Conservation (phyloP, 1,140 invertebrate genomes). For the Drosophila parabipectinata region DNA sequence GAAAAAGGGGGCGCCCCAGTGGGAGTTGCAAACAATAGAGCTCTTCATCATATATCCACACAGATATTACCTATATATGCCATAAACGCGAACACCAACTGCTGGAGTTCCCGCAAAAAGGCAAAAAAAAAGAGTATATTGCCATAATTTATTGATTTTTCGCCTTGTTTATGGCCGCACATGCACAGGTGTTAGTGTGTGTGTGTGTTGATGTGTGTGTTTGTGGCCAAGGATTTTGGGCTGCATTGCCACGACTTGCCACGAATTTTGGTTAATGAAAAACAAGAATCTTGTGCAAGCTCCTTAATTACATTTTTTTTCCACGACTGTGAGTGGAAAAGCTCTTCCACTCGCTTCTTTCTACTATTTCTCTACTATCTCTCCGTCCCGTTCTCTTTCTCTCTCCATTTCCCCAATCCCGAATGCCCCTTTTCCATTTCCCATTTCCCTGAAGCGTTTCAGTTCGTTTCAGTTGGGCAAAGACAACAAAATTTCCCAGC, state of each 20-base stretch:
- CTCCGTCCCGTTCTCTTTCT: slow-evolving; percentile 2
- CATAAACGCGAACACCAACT: slow-evolving; percentile 8
- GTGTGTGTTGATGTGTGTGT: slow-evolving; percentile 12
- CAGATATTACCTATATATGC: slow-evolving; percentile 12
- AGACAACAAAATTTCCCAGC: slow-evolving; percentile 45
- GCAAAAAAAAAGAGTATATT: slow-evolving; percentile 1
- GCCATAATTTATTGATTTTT: slow-evolving; percentile 65
- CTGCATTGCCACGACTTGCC: slow-evolving; percentile 5
- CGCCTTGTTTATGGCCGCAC: slow-evolving; percentile 14
- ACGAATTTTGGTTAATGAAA: slow-evolving; percentile 41
- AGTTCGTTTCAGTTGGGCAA: slow-evolving; percentile 10
- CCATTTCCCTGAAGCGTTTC: slow-evolving; percentile 12
- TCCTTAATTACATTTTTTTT: slow-evolving; percentile 39
- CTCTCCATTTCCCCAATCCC: slow-evolving; percentile 4
- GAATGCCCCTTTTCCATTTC: neutral
- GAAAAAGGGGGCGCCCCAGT: slow-evolving; percentile 5
- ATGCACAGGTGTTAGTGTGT: slow-evolving; percentile 8
- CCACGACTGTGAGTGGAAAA: slow-evolving; percentile 26
- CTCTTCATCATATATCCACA: slow-evolving; percentile 4
- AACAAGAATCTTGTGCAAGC: slow-evolving; percentile 27
- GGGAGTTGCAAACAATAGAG: slow-evolving; percentile 11
- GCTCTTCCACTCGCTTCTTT: slow-evolving; percentile 35
- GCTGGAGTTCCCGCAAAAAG: slow-evolving; percentile 1
- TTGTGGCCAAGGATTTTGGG: slow-evolving; percentile 4
- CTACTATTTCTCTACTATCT: slow-evolving; percentile 4